A percentile compares a stretch with the other conserved stretches of the same genome.
These are phyloP conservation scores for Sebastes flavidus DNA, from an alignment of 2,797 vertebrate species.

Conservation along the genomic window DNA sequence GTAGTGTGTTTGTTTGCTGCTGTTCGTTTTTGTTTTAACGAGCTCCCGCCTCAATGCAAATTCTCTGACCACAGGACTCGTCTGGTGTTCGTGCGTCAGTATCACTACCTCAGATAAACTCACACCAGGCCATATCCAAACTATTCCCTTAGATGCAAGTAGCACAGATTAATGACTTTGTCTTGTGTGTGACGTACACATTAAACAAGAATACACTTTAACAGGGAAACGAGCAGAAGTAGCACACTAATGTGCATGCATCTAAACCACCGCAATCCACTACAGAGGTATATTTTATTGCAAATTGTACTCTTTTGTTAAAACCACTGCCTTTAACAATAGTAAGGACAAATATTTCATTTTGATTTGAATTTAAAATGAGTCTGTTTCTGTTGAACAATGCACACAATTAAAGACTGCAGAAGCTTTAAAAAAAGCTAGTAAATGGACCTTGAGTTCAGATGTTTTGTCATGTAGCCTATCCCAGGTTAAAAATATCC, in stretches of 20 bases:
- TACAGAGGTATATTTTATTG: neutral
- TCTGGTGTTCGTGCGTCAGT: slow-evolving; percentile 32
- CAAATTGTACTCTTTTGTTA: neutral
- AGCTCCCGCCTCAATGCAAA: neutral
- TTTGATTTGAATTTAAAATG: neutral
- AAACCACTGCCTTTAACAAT: neutral
- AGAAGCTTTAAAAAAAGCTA: too few species aligned
- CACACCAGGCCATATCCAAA: neutral
- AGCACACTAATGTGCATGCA: neutral
- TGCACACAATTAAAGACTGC: neutral
- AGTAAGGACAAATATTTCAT: neutral
- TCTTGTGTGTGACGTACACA: neutral
- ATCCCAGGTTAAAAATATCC: neutral
- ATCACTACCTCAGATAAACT: slow-evolving; percentile 4
- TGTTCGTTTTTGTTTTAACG: slow-evolving; percentile 39
- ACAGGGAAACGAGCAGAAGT: neutral
- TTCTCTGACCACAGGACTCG: slow-evolving; percentile 16
- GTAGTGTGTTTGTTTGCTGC: slow-evolving; percentile 46
- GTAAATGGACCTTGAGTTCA: too few species aligned
- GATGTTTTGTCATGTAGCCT: neutral
- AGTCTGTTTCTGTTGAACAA: neutral
- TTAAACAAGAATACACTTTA: neutral
- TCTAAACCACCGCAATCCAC: neutral
- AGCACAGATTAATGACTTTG: neutral
- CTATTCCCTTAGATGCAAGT: neutral